Evolutionary conservation across 2,797 vertebrate species (phyloP), one percentile per base, ranked within the genome.

Genomic region (Naso thynnoides): DNA sequence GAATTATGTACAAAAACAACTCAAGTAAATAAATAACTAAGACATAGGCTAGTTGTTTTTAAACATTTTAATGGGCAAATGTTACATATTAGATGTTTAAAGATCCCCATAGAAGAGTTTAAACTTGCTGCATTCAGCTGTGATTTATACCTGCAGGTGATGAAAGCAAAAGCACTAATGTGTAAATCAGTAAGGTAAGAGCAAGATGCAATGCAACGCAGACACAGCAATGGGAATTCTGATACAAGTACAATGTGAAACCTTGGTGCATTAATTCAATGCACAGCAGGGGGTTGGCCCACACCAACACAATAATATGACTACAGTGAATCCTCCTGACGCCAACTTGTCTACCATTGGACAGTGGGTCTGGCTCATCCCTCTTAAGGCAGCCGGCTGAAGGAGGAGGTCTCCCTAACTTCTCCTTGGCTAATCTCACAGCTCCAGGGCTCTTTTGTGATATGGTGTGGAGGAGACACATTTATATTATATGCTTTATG

Each of bases 361-460:
- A 91, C 85, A 85, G 88, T 56, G 64, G 73, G 87, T 82, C 88
- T 73, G 76, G 86, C 81, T 93, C 86, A 93, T 91, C 88, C 90
- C 55, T 91, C 85, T 91, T 89, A 91, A 90, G 79, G 78, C 71
- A 77, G 79, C 73, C 74, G 54, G 69, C 75, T 80, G 77, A 23
- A 45, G 74, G 72, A 79, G 72, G 83, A 82, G 83, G 86, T 77
- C 82, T 82, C 80, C 79, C 65, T 60, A 52, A 90, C 89, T 94
- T 88, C 89, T 88, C 84, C 83, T 86, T 72, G 75, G 70, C 81
- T 93, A 92, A 94, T 94, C 92, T 91, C 72, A 57, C 77, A 69
- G 82, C 88, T 75, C 74, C 81, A 73, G 79, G 84, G 85, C 79
- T 85, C 83, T 85, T 79, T 59, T 44, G 72, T 85, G 84, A 87